Evolutionary conservation across 2,888 invertebrate species (phyloP), one percentile per base, ranked within the genome.

Genomic region (Drosophila atripex): DNA sequence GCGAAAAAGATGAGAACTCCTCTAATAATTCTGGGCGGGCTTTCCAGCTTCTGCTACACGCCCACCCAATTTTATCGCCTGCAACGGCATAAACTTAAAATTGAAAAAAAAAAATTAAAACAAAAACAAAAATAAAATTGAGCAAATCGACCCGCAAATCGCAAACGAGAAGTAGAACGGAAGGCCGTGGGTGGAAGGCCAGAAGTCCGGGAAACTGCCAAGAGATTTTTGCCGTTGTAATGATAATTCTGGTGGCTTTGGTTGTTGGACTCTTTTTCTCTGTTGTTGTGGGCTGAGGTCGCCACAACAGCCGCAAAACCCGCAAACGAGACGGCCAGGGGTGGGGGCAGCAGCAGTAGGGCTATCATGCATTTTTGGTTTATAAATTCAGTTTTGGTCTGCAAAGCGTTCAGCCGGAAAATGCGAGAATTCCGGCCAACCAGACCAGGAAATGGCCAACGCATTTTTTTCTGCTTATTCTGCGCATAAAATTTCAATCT

Each of bases 301-400:
- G 57, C 68, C 61, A 45, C 45, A 55, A 49, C 70, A 66, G 68
- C 73, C 79, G 66, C 77, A 70, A 70, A 68, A 65, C 58, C 82
- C 78, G 72, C 85, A 85, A 75, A 85, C 80, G 43, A 43, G 43
- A 12, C 21, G 43, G 21, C 9, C n/a, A 39, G 43, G 47, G 49
- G 39, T 47, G 38, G 39, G 50, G 39, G 35, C 23, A 59, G 39
- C 66, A 71, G 53, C 76, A 55, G 72, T 59, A 47, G 57, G 50
- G 55, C 66, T 52, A 54, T 59, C 73, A 72, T 61, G 69, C 43
- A 60, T 63, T 49, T 83, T 85, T 71, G 78, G 74, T 83, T 86
- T 84, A 80, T 84, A 83, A 73, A 78, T 83, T 78, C 75, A 57
- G 71, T 76, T 75, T 80, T 76, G 75, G 69, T 54, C 73, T 75